A percentile compares a stretch with the other conserved stretches of the same genome.
phyloP scores from a whole-genome alignment of 37 sponge, comb jelly and placozoan genomes.

The Beroe forskalii region DNA sequence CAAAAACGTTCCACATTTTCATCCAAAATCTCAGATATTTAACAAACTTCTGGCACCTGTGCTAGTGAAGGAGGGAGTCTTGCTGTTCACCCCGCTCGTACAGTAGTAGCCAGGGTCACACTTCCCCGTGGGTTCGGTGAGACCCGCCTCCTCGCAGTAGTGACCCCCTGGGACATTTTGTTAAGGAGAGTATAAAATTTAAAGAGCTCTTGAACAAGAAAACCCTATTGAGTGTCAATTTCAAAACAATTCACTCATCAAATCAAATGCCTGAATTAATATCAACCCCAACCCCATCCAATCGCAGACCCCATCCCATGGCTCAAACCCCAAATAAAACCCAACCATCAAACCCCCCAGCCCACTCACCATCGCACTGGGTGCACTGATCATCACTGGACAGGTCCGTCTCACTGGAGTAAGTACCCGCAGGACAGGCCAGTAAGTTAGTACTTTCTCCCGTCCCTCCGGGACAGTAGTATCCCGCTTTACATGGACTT shows the following conservation, averaged over 20 bases:
- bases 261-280: not conserved
- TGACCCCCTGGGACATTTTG: conserved; percentile 15
- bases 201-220: too few relatives aligned
- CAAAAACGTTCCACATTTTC: too few relatives aligned
- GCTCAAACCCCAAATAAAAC: too few relatives aligned
- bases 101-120: conserved; percentile 68
- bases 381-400: conserved; percentile 42
- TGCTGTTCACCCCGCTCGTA: conserved; percentile 7
- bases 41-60: conserved; percentile 24
- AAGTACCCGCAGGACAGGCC: conserved; percentile 68
- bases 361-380: conserved; percentile 59
- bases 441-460: conserved; percentile 7
- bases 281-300: too few relatives aligned
- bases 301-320: too few relatives aligned
- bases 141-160: conserved; percentile 60
- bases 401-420: conserved; percentile 42
- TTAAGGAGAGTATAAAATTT: too few relatives aligned
- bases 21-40: too few relatives aligned
- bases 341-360: too few relatives aligned
- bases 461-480: conserved; percentile 63
- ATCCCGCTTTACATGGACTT: conserved; percentile 45
- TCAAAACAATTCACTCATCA: not conserved
- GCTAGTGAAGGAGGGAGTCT: conserved; percentile 49
- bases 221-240: not conserved
- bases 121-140: conserved; percentile 38